Percentiles rank a stretch among this genome's conserved stretches.
Conservation (phyloP, 2,888 invertebrate genomes). For the Xanthia togata region DNA sequence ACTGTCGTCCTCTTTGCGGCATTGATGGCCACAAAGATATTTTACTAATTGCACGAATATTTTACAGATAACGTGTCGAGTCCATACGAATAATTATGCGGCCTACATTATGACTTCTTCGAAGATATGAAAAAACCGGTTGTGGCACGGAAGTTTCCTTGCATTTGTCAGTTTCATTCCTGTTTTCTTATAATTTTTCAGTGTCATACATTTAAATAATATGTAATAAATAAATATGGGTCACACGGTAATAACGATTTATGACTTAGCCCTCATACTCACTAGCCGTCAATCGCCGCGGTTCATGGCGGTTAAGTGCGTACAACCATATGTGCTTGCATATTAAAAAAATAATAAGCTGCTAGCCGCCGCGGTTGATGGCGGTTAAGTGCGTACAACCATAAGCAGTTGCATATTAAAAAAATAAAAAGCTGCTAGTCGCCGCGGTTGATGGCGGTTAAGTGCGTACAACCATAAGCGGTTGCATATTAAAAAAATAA, state of each 20-base stretch:
- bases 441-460: too few species aligned
- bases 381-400: too few species aligned
- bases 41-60: not conserved
- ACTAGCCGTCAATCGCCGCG: too few species aligned
- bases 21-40: not conserved
- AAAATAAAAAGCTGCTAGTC: too few species aligned
- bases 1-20: not conserved
- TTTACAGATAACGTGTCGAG: conserved; percentile 17
- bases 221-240: not conserved
- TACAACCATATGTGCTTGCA: too few species aligned
- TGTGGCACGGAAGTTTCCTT: not conserved
- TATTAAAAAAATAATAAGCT: too few species aligned
- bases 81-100: not conserved
- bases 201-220: too few species aligned
- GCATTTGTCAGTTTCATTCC: not conserved
- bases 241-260: not conserved
- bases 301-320: too few species aligned
- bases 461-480: too few species aligned
- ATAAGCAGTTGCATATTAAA: too few species aligned
- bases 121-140: not conserved
- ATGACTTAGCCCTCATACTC: not conserved
- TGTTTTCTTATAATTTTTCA: not conserved
- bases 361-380: too few species aligned
- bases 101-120: not conserved
- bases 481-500: too few species aligned